Evolutionary conservation across 2,888 invertebrate species (phyloP), one percentile per base, ranked within the genome.

Genomic region (Philonicus albiceps): DNA sequence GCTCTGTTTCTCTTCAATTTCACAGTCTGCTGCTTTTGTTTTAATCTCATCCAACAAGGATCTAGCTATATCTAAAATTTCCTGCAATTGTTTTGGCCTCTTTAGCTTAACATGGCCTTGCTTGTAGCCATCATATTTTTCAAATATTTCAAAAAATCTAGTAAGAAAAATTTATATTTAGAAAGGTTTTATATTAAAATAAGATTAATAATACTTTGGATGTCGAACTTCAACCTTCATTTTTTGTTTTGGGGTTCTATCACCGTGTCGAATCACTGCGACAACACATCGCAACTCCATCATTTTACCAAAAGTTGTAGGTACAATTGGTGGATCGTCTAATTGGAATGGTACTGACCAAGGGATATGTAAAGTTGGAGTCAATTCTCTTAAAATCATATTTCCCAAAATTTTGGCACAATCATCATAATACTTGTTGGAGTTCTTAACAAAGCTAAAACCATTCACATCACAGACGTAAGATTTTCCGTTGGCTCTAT

Each of bases 391-490:
- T 87, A 99, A 93, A 88, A 99, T 98, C 98, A 99, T 99, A 91
- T 99, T 99, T 19, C 98, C 98, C 89, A 98, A 93, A 88, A 99
- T 99, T 93, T 99, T 98, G 30, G 99, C 99, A 92, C 99, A 99
- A 91, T 99, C 99, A 92, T 99, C 99, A 91, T 99, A 99, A 93
- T 99, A 99, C 91, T 99, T 99, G 92, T 98, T 98, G 0, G 99
- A 99, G 92, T 99, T 99, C 92, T 99, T 99, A 34, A 99, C 99
- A 93, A 99, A 99, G 91, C 99, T 99, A 93, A 99, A 99, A 0
- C 99, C 99, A 93, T 99, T 99, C 3, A 99, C 99, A 93, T 99
- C 99, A 93, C 99, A 99, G 0, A 99, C 99, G 92, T 97, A 99
- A 0, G 99, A 99, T 92, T 98, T 98, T 80, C 99, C 99, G 93